Evolutionary conservation across 2,888 invertebrate genomes (phyloP).

Genomic region (Drosophila cracens): DNA sequence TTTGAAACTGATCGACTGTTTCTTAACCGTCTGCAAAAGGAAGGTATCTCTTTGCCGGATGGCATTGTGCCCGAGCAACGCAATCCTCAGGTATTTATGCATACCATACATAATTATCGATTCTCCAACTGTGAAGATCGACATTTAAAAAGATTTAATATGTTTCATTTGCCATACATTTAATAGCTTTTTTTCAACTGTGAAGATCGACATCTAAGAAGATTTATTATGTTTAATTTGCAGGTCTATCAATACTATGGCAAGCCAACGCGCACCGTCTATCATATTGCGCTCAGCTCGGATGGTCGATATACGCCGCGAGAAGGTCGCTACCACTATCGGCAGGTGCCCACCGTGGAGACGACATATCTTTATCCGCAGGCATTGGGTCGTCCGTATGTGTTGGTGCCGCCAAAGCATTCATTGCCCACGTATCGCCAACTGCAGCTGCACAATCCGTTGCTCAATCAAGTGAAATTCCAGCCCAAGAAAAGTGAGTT

Average conservation of each 20-base stretch:
- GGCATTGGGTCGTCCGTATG: constrained; percentile 76
- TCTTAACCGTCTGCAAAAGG: constrained; percentile 87
- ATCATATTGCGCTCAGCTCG: constrained; percentile 85
- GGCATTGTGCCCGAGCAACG: constrained; percentile 86
- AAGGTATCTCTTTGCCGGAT: constrained; percentile 87
- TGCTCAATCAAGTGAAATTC: constrained; percentile 81
- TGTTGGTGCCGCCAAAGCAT: constrained; percentile 66
- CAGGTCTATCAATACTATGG: constrained; percentile 83
- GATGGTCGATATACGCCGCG: constrained; percentile 86
- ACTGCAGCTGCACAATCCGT: constrained; percentile 80
- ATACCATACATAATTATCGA: background rate
- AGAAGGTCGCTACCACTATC: constrained; percentile 85
- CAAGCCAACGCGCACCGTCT: constrained; percentile 82
- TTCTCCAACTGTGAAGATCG: background rate
- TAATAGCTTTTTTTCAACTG: background rate
- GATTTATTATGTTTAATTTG: background rate
- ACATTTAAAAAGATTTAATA: background rate
- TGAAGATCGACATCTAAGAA: background rate
- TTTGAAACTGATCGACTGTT: constrained; percentile 87
- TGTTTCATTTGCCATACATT: background rate
- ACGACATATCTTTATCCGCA: constrained; percentile 87
- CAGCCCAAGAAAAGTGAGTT: constrained; percentile 82
- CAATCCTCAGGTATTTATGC: constrained; percentile 81
- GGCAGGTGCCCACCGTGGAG: constrained; percentile 86
- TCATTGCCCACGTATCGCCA: constrained; percentile 80